Evolutionary conservation across 2,797 vertebrate species (phyloP), one percentile per base, ranked within the genome.

Genomic region (Trachops cirrhosus): DNA sequence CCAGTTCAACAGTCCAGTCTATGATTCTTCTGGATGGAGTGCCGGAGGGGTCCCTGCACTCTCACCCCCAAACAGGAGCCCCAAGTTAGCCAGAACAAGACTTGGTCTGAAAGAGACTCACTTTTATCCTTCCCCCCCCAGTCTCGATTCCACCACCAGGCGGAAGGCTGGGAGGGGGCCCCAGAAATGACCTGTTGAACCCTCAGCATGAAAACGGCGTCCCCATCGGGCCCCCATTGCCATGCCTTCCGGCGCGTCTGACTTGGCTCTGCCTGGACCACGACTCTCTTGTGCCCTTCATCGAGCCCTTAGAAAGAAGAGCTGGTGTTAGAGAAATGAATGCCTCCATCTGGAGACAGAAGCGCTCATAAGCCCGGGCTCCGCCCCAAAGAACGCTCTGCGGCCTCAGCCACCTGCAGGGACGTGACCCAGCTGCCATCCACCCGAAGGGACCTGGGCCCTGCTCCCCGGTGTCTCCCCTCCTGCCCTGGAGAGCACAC

Each of bases 401-500:
- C 3, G 22, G 24, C 2, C 6, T 71, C 14, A 1, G 3, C 18
- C 34, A 9, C 24, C 62, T 15, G 6, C 79, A 1, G 9, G 1
- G 39, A 78, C 4, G 8, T 26, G 9, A 5, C 44, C 70, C 57
- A 41, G 48, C 15, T 78, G 32, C 32, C 2, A 0, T 24, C 41
- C n/a, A 6, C 24, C 0, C 4, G 2, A 2, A n/a, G 29, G 15
- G 15, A 7, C 21, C 50, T 41, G 64, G 41, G 9, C 34, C 86
- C 29, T 52, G 19, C 14, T 44, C 41, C 57, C 22, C 9, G 15
- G 12, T 5, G 12, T 41, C 50, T 67, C 19, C 1, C 62, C 24
- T 44, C 16, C 16, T 0, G 0, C 0, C 21, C 6, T 54, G 1
- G 0, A 44, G 24, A 18, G 1, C 0, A 22, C 24, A 46, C 2